Percentiles rank a stretch among this genome's conserved stretches.
phyloP scores from a whole-genome alignment of 2,797 vertebrate genomes.

The Paramormyrops hopkinsi region DNA sequence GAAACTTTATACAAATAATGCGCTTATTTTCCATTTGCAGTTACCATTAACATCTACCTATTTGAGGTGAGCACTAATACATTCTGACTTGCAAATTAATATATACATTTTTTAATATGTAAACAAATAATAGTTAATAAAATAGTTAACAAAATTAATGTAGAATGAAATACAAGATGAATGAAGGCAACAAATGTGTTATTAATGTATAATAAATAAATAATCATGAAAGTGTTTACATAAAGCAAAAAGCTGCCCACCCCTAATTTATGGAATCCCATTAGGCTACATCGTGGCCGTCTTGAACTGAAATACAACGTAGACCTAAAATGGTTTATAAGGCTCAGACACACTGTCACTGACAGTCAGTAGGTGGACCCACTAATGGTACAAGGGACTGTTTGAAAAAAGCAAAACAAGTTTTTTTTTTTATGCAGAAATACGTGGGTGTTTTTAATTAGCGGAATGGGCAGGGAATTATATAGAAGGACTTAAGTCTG shows the following conservation, averaged over 20 bases:
- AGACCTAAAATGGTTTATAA: conserved; percentile 2
- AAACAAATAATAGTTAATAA: neutral
- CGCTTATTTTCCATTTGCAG: neutral
- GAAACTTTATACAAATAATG: neutral
- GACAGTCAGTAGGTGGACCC: neutral
- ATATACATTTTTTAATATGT: neutral
- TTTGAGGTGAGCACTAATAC: neutral
- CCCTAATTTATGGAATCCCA: neutral
- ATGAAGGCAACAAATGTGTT: neutral
- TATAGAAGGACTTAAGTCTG: neutral
- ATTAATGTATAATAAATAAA: conserved; percentile 5
- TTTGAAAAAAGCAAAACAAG: neutral
- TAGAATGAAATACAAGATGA: neutral
- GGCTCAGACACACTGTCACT: neutral
- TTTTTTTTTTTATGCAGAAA: neutral
- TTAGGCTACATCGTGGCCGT: neutral
- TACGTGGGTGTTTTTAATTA: conserved; percentile 1
- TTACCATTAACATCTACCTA: neutral
- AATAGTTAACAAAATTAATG: neutral
- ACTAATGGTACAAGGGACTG: neutral
- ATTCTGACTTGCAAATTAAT: neutral
- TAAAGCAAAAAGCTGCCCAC: neutral
- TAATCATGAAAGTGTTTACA: neutral
- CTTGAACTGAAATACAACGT: neutral
- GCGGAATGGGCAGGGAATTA: neutral